These are phyloP conservation scores for Amorpha juglandis DNA, from an alignment of 2,888 invertebrate species.

Conservation along the genomic window DNA sequence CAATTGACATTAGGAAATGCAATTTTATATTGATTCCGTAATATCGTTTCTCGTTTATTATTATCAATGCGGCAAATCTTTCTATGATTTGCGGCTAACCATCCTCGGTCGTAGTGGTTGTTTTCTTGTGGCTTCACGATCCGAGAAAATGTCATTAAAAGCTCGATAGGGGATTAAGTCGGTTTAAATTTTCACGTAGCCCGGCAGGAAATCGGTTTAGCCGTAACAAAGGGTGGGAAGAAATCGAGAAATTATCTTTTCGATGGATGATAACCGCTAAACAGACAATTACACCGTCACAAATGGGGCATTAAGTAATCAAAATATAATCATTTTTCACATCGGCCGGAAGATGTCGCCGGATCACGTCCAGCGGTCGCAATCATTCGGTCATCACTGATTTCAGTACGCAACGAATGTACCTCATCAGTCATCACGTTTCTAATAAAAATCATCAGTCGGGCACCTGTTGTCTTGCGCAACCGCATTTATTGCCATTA, in stretches of 20 bases:
- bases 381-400: slow-evolving; percentile 64
- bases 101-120: slow-evolving; percentile 68
- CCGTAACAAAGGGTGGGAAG: slow-evolving; percentile 80
- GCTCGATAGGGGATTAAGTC: slow-evolving; percentile 79
- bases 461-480: slow-evolving; percentile 75
- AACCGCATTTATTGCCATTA: slow-evolving; percentile 80
- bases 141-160: slow-evolving; percentile 81
- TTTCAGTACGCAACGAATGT: slow-evolving; percentile 59
- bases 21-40: slow-evolving; percentile 84
- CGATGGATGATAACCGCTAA: slow-evolving; percentile 78
- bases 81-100: slow-evolving; percentile 84
- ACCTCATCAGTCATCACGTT: slow-evolving; percentile 71
- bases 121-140: slow-evolving; percentile 75
- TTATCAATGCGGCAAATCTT: slow-evolving; percentile 82
- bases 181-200: slow-evolving; percentile 81
- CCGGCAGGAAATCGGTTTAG: slow-evolving; percentile 79
- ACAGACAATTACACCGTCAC: slow-evolving; percentile 81
- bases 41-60: slow-evolving; percentile 79
- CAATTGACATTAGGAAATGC: slow-evolving; percentile 85
- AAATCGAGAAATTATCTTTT: slow-evolving; percentile 81
- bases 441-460: slow-evolving; percentile 77
- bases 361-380: slow-evolving; percentile 71
- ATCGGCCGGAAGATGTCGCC: slow-evolving; percentile 80
- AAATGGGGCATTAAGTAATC: slow-evolving; percentile 80
- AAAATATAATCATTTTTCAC: slow-evolving; percentile 78